These are phyloP conservation scores for Rostratula benghalensis DNA, from an alignment of 2,113 vertebrate genomes.

Conservation along the genomic window DNA sequence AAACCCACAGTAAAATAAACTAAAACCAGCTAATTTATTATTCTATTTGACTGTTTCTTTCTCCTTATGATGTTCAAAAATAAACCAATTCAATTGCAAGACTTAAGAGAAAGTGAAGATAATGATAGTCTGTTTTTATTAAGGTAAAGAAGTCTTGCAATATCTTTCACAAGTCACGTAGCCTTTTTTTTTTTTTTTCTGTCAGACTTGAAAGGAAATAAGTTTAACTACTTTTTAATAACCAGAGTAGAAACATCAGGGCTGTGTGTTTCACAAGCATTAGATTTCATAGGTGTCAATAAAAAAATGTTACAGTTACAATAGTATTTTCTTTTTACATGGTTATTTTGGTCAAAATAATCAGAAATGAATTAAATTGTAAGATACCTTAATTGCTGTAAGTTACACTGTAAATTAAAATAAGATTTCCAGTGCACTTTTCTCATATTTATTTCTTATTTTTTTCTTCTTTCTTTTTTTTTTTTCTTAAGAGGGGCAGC, in stretches of 20 bases:
- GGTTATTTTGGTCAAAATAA: not conserved
- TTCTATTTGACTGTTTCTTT: conserved; percentile 3
- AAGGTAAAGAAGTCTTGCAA: not conserved
- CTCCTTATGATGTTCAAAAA: conserved; percentile 4
- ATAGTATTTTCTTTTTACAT: not conserved
- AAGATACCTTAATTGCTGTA: not conserved
- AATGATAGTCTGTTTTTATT: not conserved
- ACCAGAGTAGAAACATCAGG: not conserved
- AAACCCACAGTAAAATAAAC: not conserved
- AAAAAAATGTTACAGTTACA: not conserved
- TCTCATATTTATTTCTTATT: not conserved
- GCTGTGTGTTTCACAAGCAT: not conserved
- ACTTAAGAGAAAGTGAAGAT: not conserved
- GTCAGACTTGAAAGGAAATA: not conserved
- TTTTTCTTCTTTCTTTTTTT: too few relatives aligned
- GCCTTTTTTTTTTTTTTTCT: not conserved
- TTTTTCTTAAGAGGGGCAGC: not conserved
- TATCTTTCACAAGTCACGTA: not conserved
- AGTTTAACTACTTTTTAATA: not conserved
- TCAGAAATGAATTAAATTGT: not conserved
- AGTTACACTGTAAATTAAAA: not conserved
- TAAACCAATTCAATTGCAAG: not conserved
- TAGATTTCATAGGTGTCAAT: not conserved
- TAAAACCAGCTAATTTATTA: not conserved
- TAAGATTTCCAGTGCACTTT: not conserved